Percentiles rank a stretch among this genome's conserved stretches.
phyloP scores from a whole-genome alignment of 2,797 vertebrate genomes.

The Chelon labrosus region DNA sequence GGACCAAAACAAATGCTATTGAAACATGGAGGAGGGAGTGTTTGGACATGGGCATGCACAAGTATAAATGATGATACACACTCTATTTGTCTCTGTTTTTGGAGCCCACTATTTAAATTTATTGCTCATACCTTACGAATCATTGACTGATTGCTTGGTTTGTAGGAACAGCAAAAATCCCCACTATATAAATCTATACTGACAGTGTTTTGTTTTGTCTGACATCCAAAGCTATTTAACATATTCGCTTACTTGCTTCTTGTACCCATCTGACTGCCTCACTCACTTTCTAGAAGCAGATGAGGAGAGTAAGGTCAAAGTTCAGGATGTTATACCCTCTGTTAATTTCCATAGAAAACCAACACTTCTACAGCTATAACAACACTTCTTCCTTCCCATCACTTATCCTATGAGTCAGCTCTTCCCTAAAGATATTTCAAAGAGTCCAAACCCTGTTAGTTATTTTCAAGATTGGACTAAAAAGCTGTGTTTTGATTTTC shows the following conservation, averaged over 20 bases:
- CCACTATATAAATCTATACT: too few relatives aligned
- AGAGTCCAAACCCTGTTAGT: background rate
- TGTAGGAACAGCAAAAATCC: background rate
- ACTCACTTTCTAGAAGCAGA: constrained; percentile 12
- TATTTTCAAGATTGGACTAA: constrained; percentile 1
- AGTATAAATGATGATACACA: too few relatives aligned
- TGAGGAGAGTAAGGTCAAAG: background rate
- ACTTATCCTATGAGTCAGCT: background rate
- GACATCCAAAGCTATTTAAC: background rate
- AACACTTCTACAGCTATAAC: background rate
- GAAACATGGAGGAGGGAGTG: too few relatives aligned
- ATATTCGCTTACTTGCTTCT: too few relatives aligned
- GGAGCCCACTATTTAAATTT: too few relatives aligned
- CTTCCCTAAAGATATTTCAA: background rate
- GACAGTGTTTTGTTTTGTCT: background rate
- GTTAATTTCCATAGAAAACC: background rate
- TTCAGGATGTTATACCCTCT: constrained; percentile 13
- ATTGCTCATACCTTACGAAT: too few relatives aligned
- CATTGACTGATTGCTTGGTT: background rate
- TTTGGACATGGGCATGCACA: too few relatives aligned
- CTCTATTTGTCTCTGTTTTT: too few relatives aligned
- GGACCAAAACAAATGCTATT: too few relatives aligned
- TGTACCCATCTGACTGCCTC: background rate
- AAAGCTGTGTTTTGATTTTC: constrained; percentile 11
- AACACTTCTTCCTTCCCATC: background rate